phyloP scores from a whole-genome alignment of 2,113 vertebrate genomes.

The Corythaixoides concolor region DNA sequence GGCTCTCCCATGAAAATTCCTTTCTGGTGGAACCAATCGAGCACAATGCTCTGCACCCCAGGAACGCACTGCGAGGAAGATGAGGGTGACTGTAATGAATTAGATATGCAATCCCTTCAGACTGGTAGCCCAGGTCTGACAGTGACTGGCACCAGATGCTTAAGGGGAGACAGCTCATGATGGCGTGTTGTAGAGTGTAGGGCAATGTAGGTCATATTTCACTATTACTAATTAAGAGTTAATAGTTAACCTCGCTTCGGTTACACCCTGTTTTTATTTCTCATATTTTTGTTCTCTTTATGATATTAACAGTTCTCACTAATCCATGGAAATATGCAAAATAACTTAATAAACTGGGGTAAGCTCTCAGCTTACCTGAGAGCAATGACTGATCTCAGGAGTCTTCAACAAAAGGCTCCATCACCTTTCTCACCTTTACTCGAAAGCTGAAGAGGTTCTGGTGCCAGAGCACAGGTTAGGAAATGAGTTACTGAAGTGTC shows the following conservation, averaged over 20 bases:
- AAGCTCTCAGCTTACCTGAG: not conserved
- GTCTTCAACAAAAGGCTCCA: not conserved
- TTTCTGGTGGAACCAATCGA: constrained; percentile 14
- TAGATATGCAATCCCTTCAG: not conserved
- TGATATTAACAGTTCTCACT: not conserved
- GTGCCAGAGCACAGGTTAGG: not conserved
- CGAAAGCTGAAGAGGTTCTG: not conserved
- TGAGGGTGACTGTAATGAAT: not conserved
- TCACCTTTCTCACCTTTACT: not conserved
- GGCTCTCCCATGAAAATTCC: constrained; percentile 43
- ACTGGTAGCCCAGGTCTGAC: not conserved
- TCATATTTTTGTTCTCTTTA: not conserved
- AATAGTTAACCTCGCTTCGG: not conserved
- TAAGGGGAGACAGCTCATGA: not conserved
- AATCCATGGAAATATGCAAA: not conserved
- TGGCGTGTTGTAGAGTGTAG: rapidly evolving
- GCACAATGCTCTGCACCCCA: not conserved
- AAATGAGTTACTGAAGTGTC: not conserved
- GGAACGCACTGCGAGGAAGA: not conserved
- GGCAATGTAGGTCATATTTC: not conserved
- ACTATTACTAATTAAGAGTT: not conserved
- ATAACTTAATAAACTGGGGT: not conserved
- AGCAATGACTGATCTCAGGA: not conserved
- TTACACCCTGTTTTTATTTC: not conserved
- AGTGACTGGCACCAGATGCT: not conserved